Conservation (phyloP, 1,140 invertebrate genomes). For the silkworm (Bombyx mori) region DNA sequence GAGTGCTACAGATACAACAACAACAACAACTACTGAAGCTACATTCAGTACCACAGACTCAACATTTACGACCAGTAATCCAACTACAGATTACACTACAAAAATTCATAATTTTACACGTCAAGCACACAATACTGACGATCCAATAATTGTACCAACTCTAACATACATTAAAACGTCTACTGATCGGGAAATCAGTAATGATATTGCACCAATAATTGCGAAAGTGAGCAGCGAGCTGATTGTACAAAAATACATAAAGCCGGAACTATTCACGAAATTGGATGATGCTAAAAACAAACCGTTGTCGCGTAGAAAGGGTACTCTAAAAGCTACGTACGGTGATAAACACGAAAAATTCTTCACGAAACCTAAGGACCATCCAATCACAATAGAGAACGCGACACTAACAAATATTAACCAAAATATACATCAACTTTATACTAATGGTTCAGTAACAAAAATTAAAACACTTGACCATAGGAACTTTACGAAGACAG, state of each 20-base stretch:
- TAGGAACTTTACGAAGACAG: not conserved
- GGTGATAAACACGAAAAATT: slow-evolving; percentile 66
- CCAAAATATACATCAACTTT: too few relatives aligned
- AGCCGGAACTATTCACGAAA: slow-evolving; percentile 28
- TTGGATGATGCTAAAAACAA: slow-evolving; percentile 56
- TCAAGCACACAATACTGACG: slow-evolving; percentile 17
- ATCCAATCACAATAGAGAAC: not conserved
- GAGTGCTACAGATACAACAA: slow-evolving; percentile 1
- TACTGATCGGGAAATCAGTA: slow-evolving; percentile 29
- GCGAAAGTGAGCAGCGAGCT: slow-evolving; percentile 33
- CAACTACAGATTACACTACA: slow-evolving; percentile 18
- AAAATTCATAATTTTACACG: not conserved
- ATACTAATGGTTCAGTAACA: too few relatives aligned
- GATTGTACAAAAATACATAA: slow-evolving; percentile 37
- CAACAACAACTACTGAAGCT: not conserved
- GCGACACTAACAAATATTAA: too few relatives aligned
- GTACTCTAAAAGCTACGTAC: slow-evolving; percentile 66
- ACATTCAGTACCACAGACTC: too few relatives aligned
- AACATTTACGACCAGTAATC: too few relatives aligned
- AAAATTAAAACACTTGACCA: too few relatives aligned
- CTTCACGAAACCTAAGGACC: slow-evolving; percentile 26
- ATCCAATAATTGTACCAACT: slow-evolving; percentile 42
- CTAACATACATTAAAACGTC: slow-evolving; percentile 25
- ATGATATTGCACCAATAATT: slow-evolving; percentile 34
- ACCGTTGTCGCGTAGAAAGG: slow-evolving; percentile 57